Evolutionary conservation across 92 coral and sea anemone genomes (phyloP), one percentile per base, ranked within the genome.

Genomic region (Isaurus tuberculatus): DNA sequence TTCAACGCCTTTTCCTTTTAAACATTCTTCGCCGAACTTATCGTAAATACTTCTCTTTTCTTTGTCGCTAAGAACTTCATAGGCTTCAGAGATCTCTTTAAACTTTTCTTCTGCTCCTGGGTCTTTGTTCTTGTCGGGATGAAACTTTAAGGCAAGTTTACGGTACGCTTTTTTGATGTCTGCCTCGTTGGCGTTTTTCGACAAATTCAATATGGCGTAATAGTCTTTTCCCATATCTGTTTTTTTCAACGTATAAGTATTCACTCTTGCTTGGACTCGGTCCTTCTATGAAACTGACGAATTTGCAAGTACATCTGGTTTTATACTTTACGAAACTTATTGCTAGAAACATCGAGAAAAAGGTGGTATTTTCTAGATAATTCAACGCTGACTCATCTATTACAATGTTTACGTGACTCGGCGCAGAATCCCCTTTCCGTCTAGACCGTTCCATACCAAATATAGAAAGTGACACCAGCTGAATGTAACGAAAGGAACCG

Each of bases 81-180:
- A 96, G 6, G 99, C 99, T 84, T 94, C 98, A 31, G 99, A 94
- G 48, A 96, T 94, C 73, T 96, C 98, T 80, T 96, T 96, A 85
- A 96, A 96, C 80, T 90, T 96, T 32, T 96, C 99, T 60, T 91
- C 98, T 7, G 99, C 99, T 86, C 85, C 94, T 16, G 96, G 94
- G 26, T 75, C 88, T 84, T 94, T 96, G 92, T 96, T 96, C 64
- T 96, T 96, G 57, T 96, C 99, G 0, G 99, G 99, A 65, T 96
- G 99, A 88, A 84, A 96, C 64, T 92, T 94, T 86, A 96, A 79
- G 22, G 99, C 99, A 63, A 91, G 94, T 73, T 94, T 96, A 36
- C 98, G 88, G 91, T 96, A 96, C 4, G 97, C 99, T 75, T 96
- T 96, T 88, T 96, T 96, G 79, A 94, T 92, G 37, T 94, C 99